These are phyloP conservation scores for Automeris io DNA, from an alignment of 2,888 invertebrate genomes.

Conservation along the genomic window DNA sequence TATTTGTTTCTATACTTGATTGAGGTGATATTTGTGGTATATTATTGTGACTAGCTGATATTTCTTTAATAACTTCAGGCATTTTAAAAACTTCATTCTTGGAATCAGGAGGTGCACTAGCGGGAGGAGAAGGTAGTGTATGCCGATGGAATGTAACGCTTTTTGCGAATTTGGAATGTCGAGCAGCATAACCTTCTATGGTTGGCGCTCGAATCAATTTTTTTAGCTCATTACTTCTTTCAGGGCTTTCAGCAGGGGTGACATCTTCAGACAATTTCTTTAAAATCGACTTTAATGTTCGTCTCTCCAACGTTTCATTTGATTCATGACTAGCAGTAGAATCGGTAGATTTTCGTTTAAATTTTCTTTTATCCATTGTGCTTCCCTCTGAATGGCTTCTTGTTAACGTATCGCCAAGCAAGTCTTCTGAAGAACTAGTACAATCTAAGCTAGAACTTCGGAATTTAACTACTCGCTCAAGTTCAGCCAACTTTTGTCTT, in stretches of 20 bases:
- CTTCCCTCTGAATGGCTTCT: slow-evolving; percentile 90
- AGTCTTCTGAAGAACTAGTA: slow-evolving; percentile 78
- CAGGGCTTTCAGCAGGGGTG: slow-evolving; percentile 64
- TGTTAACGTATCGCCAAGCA: slow-evolving; percentile 78
- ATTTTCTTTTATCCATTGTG: slow-evolving; percentile 80
- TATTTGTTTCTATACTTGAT: slow-evolving; percentile 22
- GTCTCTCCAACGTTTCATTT: slow-evolving; percentile 89
- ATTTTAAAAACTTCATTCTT: slow-evolving; percentile 50
- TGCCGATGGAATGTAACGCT: slow-evolving; percentile 92
- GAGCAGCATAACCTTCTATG: slow-evolving; percentile 91
- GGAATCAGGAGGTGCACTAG: slow-evolving; percentile 59
- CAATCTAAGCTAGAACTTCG: slow-evolving; percentile 89
- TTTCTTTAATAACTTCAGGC: slow-evolving; percentile 38
- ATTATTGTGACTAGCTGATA: slow-evolving; percentile 9
- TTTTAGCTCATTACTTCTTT: slow-evolving; percentile 77
- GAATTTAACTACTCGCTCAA: slow-evolving; percentile 85
- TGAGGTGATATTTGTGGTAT: slow-evolving; percentile 30
- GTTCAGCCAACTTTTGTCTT: slow-evolving; percentile 88
- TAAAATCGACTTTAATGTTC: slow-evolving; percentile 89
- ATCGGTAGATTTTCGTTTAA: slow-evolving; percentile 61
- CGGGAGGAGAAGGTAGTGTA: slow-evolving; percentile 88
- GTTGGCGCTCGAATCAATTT: slow-evolving; percentile 88
- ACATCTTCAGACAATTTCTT: slow-evolving; percentile 87
- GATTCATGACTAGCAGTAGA: slow-evolving; percentile 66
- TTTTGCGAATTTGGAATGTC: slow-evolving; percentile 91